Conservation (phyloP, 2,113 vertebrate genomes). For the Neodon shergylaensis region DNA sequence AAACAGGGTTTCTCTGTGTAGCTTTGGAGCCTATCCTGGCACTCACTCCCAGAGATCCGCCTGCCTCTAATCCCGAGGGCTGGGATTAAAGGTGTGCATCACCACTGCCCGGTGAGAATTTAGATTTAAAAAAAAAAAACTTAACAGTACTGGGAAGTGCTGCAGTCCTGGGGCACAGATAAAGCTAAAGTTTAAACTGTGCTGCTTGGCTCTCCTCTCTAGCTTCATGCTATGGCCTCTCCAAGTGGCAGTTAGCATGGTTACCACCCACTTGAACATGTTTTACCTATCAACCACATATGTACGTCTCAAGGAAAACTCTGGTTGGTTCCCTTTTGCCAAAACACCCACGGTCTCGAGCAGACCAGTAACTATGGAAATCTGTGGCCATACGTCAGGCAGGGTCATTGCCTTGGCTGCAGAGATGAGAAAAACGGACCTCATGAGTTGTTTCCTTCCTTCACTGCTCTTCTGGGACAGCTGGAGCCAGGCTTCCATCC, state of each 20-base stretch:
- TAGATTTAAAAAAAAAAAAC: background rate
- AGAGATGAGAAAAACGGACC: background rate
- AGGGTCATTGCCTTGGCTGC: background rate
- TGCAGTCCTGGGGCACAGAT: background rate
- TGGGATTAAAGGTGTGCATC: too few species aligned
- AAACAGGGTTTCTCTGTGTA: too few species aligned
- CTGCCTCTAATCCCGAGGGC: too few species aligned
- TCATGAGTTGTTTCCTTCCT: background rate
- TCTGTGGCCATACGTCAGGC: too few species aligned
- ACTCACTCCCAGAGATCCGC: too few species aligned
- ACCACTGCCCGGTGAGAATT: background rate
- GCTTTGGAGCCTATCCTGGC: too few species aligned
- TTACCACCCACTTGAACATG: background rate
- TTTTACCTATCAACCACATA: background rate
- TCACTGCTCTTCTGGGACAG: background rate
- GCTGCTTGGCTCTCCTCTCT: background rate
- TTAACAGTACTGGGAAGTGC: background rate
- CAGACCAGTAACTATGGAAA: background rate
- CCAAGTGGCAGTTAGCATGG: background rate
- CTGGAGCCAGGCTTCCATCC: background rate
- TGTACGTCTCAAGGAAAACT: background rate
- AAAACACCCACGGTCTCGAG: background rate
- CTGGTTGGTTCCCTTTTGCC: background rate
- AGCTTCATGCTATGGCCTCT: background rate
- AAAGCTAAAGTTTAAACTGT: background rate